Evolutionary conservation across 2,888 invertebrate species (phyloP).

Genomic region (Imbricaverruca yamaguchii): DNA sequence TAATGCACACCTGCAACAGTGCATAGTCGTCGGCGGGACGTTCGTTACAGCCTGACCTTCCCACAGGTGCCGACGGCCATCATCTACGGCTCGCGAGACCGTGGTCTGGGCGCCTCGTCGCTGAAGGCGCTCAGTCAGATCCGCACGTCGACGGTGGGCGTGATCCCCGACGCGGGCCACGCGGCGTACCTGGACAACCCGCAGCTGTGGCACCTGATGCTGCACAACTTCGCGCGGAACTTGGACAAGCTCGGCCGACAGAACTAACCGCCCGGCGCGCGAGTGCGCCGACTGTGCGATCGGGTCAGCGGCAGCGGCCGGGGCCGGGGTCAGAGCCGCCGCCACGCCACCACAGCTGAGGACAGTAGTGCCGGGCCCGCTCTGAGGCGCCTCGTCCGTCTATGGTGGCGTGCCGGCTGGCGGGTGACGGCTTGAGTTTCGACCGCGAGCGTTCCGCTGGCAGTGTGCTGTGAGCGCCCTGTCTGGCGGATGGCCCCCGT

Average conservation of each 20-base stretch:
- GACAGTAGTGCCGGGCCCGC: no score
- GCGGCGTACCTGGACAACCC: slow-evolving; percentile 45
- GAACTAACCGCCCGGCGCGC: not conserved
- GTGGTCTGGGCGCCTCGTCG: slow-evolving; percentile 38
- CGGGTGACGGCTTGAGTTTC: no score
- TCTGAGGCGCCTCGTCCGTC: no score
- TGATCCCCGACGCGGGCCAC: slow-evolving; percentile 43
- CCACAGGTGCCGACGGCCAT: slow-evolving; percentile 45
- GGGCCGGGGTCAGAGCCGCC: not conserved
- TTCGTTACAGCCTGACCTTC: no score
- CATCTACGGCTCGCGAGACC: slow-evolving; percentile 45
- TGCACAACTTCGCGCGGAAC: slow-evolving; percentile 41
- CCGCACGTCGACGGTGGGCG: slow-evolving; percentile 39
- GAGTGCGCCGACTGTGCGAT: not conserved
- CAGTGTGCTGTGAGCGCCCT: no score
- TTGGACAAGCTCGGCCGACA: not conserved
- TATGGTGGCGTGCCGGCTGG: no score
- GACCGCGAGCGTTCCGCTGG: no score
- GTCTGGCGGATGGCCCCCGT: no score
- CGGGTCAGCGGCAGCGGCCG: not conserved
- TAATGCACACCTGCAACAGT: no score
- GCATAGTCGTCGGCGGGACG: no score
- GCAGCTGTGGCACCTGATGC: slow-evolving; percentile 40
- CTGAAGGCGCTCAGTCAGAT: slow-evolving; percentile 40
- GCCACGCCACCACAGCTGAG: no score